Base-by-base conservation (phyloP, 1,140 invertebrate species). In the Pinna nobilis region DNA sequence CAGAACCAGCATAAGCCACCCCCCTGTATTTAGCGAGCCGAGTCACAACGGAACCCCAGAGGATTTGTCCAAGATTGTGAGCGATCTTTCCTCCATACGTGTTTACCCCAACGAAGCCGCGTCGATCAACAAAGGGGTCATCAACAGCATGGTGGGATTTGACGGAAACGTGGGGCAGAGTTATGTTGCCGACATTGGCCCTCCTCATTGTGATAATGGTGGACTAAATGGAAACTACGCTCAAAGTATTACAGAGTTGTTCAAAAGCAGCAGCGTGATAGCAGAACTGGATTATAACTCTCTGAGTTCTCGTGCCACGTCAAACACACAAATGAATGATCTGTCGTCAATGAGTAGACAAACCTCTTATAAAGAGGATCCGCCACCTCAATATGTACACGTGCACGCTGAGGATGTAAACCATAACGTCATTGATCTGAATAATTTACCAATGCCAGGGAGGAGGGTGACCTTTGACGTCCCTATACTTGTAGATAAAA, bases 191-290 rank as follows among this genome's bases (percentile, higher is more conserved):
- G 73, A 75, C 20, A 44, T 64, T 35, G 57, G 49, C 32, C 20
- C 51, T 0, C 73, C 59, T 20, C 73, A 69, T 23, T 37, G 50
- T 9, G 60, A 23, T 6, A 33, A 30, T 25, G 18, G 32, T 3
- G 59, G 25, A 15, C 30, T 39, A 20, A 35, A 32, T 20, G 35
- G 20, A 32, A 67, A 67, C 18, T 32, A 69, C n/a, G 33, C 64
- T 7, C 73, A 75, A 23, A 75, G 66, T 39, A 65, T 75, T 28
- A 75, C 73, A 2, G 73, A 75, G 33, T 30, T 75, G 39, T 75
- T 75, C 41, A 30, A 64, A n/a, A 75, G 73, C 20, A 69, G 73
- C 66, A 75, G 73, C 30, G 73, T 75, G 7, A 75, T 67, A 2
- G 73, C 73, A 1, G 73, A 75, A 47, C 32, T 75, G 9, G 66